Conservation (phyloP, 1,140 invertebrate genomes). For the Prorops nasuta region DNA sequence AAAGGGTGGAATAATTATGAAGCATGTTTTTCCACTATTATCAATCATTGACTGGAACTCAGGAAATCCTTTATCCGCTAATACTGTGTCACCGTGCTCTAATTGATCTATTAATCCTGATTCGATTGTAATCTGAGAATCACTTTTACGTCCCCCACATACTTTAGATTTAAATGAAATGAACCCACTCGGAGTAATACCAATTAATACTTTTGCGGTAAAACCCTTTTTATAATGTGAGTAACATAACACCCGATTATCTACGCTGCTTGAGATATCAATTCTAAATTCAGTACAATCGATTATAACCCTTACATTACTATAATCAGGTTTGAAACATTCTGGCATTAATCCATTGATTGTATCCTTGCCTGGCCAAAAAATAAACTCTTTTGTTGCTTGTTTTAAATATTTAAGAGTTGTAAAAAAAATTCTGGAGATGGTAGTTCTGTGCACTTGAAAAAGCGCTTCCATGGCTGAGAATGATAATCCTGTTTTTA, state of each 20-base stretch:
- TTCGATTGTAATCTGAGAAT: constrained; percentile 26
- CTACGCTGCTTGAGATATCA: constrained; percentile 15
- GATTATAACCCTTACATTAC: constrained; percentile 15
- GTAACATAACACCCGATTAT: constrained; percentile 22
- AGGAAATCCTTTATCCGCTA: constrained; percentile 45
- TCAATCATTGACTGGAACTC: constrained; percentile 14
- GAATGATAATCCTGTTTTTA: constrained; percentile 26
- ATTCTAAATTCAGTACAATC: constrained; percentile 18
- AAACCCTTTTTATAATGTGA: constrained; percentile 25
- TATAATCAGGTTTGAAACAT: constrained; percentile 11
- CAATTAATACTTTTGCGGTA: constrained; percentile 30
- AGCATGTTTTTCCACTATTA: constrained; percentile 12
- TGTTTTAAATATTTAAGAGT: constrained; percentile 11
- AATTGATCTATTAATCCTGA: constrained; percentile 35
- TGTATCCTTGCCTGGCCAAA: constrained; percentile 24
- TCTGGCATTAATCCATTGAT: constrained; percentile 18
- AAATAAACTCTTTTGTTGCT: constrained; percentile 22
- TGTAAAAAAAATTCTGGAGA: constrained; percentile 19
- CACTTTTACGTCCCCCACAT: constrained; percentile 25
- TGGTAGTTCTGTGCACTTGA: constrained; percentile 14
- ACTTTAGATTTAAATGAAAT: constrained; percentile 30
- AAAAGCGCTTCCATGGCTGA: constrained; percentile 13
- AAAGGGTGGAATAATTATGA: constrained; percentile 16
- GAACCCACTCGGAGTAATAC: constrained; percentile 22
- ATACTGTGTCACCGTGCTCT: constrained; percentile 36